phyloP scores from a whole-genome alignment of 2,797 vertebrate species.

The Loris lydekkerianus region DNA sequence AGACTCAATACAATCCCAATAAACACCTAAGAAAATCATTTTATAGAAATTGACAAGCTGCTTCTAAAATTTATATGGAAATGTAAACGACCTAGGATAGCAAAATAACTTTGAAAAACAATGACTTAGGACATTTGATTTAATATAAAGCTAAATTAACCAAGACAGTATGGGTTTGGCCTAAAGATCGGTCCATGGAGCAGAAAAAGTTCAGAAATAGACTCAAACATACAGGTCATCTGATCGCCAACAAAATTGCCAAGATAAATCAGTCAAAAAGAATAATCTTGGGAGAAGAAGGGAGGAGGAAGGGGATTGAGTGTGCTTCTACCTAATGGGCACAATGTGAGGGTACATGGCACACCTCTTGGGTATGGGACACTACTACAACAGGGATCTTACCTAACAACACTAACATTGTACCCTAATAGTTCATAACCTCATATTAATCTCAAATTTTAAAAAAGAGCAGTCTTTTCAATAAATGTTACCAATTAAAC shows the following conservation, averaged over 20 bases:
- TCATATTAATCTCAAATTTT: no score
- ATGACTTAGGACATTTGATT: not conserved
- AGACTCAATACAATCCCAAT: not conserved
- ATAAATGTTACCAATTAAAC: not conserved
- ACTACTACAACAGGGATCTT: no score
- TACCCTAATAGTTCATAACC: no score
- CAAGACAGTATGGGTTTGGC: not conserved
- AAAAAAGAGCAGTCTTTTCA: not conserved
- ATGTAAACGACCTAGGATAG: not conserved
- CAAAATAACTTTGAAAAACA: slow-evolving; percentile 26
- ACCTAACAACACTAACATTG: no score
- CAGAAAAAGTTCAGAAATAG: not conserved
- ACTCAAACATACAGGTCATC: not conserved
- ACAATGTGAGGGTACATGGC: no score
- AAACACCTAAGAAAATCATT: not conserved
- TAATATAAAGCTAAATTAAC: not conserved
- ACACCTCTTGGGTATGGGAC: no score
- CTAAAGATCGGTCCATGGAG: not conserved
- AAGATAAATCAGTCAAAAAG: not conserved
- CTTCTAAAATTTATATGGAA: not conserved
- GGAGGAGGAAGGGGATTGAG: no score
- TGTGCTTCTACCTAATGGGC: no score
- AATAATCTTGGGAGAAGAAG: not conserved
- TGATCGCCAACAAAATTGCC: not conserved
- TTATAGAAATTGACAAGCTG: not conserved